Conservation (phyloP, 2,797 vertebrate genomes). For the Mallotus villosus region DNA sequence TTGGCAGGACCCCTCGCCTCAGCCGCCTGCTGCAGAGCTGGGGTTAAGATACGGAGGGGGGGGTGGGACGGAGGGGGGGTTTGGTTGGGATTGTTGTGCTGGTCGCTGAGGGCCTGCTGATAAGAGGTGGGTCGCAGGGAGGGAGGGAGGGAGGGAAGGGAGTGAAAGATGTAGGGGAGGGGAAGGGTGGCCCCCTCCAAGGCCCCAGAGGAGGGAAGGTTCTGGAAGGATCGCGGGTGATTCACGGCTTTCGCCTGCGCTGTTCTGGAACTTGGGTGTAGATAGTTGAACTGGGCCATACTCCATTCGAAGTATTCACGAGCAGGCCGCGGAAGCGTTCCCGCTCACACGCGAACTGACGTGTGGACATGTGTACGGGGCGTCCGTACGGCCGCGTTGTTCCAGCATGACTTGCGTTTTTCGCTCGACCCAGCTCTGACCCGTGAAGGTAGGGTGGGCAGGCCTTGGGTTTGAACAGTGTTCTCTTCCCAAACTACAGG, state of each 20-base stretch:
- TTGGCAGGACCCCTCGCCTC: conserved; percentile 56
- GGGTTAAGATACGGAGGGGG: conserved; percentile 42
- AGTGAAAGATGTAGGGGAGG: conserved; percentile 17
- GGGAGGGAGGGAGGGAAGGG: no score
- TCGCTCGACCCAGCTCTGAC: conserved; percentile 36
- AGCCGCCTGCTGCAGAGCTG: conserved; percentile 46
- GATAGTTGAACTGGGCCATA: conserved; percentile 24
- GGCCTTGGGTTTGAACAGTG: conserved; percentile 33
- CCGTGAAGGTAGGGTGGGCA: conserved; percentile 40
- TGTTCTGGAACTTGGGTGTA: conserved; percentile 45
- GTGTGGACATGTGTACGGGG: conserved; percentile 16
- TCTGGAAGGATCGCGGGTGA: conserved; percentile 52
- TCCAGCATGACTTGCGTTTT: conserved; percentile 40
- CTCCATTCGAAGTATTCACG: conserved; percentile 30
- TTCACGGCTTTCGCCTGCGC: conserved; percentile 29
- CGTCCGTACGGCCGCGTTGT: conserved; percentile 32
- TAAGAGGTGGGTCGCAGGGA: no score
- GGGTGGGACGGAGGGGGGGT: conserved; percentile 10
- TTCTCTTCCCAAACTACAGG: conserved; percentile 43
- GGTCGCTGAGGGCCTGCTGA: not conserved
- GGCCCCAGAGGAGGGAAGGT: conserved; percentile 23
- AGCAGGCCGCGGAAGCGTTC: conserved; percentile 38
- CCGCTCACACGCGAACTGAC: conserved; percentile 54
- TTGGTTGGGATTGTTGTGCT: not conserved
- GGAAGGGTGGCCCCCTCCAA: conserved; percentile 40